phyloP scores from a whole-genome alignment of 2,797 vertebrate species.

The Morus bassanus region DNA sequence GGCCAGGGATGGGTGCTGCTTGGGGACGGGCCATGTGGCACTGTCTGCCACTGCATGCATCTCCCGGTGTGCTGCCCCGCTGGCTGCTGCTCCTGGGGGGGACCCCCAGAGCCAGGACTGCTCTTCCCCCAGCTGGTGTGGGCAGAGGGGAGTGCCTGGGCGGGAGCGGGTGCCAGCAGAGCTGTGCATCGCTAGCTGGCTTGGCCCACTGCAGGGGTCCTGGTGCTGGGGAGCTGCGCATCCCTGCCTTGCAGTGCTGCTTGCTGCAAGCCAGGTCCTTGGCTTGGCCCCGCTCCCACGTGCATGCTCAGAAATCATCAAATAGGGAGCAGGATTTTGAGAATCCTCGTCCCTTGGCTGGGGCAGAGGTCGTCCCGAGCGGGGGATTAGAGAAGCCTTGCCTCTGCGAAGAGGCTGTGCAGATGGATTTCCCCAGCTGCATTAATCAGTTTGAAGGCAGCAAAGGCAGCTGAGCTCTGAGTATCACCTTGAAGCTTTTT shows the following conservation, averaged over 20 bases:
- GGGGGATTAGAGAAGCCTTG: background rate
- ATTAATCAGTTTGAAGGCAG: conserved; percentile 21
- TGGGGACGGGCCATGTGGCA: background rate
- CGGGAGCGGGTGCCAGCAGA: accelerated
- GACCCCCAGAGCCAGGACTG: accelerated
- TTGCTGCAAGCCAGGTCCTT: accelerated
- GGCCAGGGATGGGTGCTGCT: background rate
- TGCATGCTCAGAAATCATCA: background rate
- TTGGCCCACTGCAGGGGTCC: accelerated
- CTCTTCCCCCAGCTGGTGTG: too few species aligned
- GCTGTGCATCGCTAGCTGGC: accelerated
- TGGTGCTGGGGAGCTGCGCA: accelerated
- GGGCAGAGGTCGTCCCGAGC: background rate
- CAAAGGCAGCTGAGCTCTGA: conserved; percentile 44
- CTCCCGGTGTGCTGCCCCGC: background rate
- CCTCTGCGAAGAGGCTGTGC: background rate
- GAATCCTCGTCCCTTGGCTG: background rate
- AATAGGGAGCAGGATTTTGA: background rate
- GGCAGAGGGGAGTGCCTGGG: background rate
- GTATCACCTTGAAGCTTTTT: conserved; percentile 45
- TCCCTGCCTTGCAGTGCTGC: accelerated
- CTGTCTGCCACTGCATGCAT: background rate
- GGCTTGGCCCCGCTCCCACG: background rate
- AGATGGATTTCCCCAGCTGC: conserved; percentile 19
- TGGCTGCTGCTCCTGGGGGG: accelerated